Evolutionary conservation across 2,797 vertebrate species (phyloP).

Genomic region (Oceanodroma leucorhoa): DNA sequence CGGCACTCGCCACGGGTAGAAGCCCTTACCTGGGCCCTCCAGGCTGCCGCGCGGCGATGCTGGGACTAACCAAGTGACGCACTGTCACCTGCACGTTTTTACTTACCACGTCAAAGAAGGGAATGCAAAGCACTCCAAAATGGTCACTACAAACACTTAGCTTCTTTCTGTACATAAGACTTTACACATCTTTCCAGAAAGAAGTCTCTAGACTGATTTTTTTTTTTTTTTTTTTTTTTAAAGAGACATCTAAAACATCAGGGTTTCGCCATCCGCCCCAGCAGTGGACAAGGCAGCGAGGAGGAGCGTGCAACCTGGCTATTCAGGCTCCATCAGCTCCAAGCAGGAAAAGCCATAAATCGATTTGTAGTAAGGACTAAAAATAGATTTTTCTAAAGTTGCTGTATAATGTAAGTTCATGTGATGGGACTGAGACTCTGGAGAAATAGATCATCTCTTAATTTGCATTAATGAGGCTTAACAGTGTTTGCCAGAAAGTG

Average conservation of each 20-base stretch:
- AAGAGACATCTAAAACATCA: fast-evolving
- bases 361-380: neutral
- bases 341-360: neutral
- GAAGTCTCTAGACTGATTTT: no score
- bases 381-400: neutral
- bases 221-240: neutral
- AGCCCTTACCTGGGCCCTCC: neutral
- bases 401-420: neutral
- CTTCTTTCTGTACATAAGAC: neutral
- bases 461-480: slow-evolving; percentile 73
- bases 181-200: neutral
- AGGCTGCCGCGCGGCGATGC: fast-evolving
- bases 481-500: slow-evolving; percentile 51
- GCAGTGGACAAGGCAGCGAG: fast-evolving
- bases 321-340: neutral
- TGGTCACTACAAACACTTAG: fast-evolving
- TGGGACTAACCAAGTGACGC: neutral
- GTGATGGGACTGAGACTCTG: neutral
- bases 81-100: fast-evolving
- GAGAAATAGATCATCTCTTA: slow-evolving; percentile 60
- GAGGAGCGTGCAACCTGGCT: fast-evolving
- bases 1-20: fast-evolving
- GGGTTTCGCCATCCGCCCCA: neutral
- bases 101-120: no score
- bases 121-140: neutral